A percentile compares a stretch with the other conserved stretches of the same genome.
phyloP scores from a whole-genome alignment of 2,888 invertebrate species.

The Lochmaea crataegi region DNA sequence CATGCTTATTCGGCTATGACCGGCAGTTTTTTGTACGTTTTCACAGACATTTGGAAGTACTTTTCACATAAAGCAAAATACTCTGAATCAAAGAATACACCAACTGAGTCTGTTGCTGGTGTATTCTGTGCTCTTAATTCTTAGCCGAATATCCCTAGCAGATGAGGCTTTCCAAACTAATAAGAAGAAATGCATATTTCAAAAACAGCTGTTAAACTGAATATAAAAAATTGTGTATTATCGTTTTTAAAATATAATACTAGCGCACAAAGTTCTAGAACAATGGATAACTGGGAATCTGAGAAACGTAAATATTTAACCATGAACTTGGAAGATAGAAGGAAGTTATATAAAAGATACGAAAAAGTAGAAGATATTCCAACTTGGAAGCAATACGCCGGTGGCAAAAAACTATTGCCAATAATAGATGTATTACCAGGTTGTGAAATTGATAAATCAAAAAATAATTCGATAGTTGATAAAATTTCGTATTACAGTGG shows the following conservation, averaged over 20 bases:
- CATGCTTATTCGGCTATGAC: no score
- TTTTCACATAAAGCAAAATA: no score
- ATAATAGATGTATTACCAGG: slow-evolving; percentile 58
- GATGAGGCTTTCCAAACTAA: no score
- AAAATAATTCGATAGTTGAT: slow-evolving; percentile 67
- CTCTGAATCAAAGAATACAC: no score
- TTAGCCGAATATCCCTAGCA: no score
- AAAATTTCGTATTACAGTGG: slow-evolving; percentile 79
- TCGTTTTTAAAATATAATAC: not conserved
- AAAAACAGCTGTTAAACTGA: slow-evolving; percentile 19
- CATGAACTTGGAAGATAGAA: slow-evolving; percentile 69
- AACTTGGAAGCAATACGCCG: slow-evolving; percentile 70
- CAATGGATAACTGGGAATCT: slow-evolving; percentile 67
- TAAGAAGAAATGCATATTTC: slow-evolving; percentile 20
- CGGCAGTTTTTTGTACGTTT: no score
- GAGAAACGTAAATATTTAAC: slow-evolving; percentile 69
- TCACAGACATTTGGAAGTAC: no score
- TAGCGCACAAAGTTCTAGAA: slow-evolving; percentile 37
- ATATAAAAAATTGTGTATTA: not conserved
- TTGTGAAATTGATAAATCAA: slow-evolving; percentile 62
- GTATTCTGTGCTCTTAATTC: no score
- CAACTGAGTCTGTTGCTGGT: no score
- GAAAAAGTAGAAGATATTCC: slow-evolving; percentile 66
- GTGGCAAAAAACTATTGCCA: slow-evolving; percentile 58
- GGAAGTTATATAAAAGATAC: slow-evolving; percentile 66